phyloP scores from a whole-genome alignment of 2,888 invertebrate species.

The Ephialtes manifestator region DNA sequence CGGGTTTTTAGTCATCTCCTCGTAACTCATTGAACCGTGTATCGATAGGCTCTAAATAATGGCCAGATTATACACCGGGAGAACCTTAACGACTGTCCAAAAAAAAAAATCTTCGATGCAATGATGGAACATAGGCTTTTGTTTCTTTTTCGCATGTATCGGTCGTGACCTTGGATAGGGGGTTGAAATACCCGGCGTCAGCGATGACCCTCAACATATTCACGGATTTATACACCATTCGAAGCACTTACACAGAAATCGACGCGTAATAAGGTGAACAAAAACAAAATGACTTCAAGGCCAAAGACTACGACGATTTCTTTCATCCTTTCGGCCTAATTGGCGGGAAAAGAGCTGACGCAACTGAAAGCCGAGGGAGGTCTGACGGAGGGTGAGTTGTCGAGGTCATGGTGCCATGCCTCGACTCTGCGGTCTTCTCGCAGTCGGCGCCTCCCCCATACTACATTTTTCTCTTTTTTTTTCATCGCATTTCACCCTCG shows the following conservation, averaged over 20 bases:
- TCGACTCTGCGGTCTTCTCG: slow-evolving; percentile 26
- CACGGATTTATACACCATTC: neutral
- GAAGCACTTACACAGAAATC: neutral
- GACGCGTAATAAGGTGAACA: slow-evolving; percentile 15
- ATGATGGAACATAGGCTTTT: neutral
- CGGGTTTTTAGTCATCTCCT: too few relatives aligned
- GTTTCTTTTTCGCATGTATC: neutral
- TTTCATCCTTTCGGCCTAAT: slow-evolving; percentile 25
- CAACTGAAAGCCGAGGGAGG: slow-evolving; percentile 32
- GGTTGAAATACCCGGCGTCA: neutral
- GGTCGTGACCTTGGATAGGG: neutral
- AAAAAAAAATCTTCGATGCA: neutral
- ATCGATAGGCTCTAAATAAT: too few relatives aligned
- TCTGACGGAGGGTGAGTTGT: slow-evolving; percentile 56
- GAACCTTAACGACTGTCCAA: neutral
- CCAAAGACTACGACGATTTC: slow-evolving; percentile 3
- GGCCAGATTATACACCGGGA: neutral
- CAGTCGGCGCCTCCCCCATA: neutral
- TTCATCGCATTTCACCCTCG: slow-evolving; percentile 22
- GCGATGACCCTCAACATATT: neutral
- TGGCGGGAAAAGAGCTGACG: slow-evolving; percentile 40
- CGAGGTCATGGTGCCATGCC: slow-evolving; percentile 64
- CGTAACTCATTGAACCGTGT: too few relatives aligned
- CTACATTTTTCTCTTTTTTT: slow-evolving; percentile 1
- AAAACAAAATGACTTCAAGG: neutral